phyloP scores from a whole-genome alignment of 2,113 vertebrate species.

The Vanacampus margaritifer region DNA sequence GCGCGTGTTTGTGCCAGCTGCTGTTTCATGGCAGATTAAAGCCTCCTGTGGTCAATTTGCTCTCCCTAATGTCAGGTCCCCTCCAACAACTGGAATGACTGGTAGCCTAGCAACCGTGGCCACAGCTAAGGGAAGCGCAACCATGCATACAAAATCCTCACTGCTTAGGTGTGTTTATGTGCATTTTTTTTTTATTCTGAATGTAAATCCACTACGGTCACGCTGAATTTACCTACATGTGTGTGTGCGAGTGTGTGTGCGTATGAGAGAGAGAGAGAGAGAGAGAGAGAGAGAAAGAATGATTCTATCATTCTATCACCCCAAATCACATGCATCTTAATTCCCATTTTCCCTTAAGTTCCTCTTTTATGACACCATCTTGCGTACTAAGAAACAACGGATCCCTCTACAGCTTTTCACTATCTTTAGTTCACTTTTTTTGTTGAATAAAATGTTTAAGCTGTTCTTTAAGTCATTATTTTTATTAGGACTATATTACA shows the following conservation, averaged over 20 bases:
- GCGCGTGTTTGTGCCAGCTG: conserved; percentile 74
- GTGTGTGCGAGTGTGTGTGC: conserved; percentile 17
- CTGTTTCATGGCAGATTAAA: conserved; percentile 95
- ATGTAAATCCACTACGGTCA: background rate
- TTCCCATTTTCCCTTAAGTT: background rate
- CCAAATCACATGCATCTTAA: background rate
- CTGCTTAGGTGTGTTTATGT: conserved; percentile 67
- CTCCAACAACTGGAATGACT: conserved; percentile 83
- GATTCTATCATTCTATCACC: background rate
- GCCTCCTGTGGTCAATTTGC: conserved; percentile 99
- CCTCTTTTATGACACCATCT: background rate
- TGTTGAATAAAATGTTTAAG: background rate
- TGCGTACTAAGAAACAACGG: background rate
- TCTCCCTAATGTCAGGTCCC: conserved; percentile 99
- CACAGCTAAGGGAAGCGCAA: conserved; percentile 83
- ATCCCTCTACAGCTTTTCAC: background rate
- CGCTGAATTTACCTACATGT: background rate
- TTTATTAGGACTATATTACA: background rate
- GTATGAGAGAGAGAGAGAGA: background rate
- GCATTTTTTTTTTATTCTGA: background rate
- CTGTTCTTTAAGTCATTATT: background rate
- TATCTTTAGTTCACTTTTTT: background rate
- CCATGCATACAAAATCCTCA: conserved; percentile 98
- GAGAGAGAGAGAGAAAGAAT: background rate
- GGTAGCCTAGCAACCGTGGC: conserved; percentile 94